A percentile compares a stretch with the other conserved stretches of the same genome.
These are phyloP conservation scores for Drosophila teissieri DNA, from an alignment of 1,140 invertebrate genomes.

Conservation along the genomic window DNA sequence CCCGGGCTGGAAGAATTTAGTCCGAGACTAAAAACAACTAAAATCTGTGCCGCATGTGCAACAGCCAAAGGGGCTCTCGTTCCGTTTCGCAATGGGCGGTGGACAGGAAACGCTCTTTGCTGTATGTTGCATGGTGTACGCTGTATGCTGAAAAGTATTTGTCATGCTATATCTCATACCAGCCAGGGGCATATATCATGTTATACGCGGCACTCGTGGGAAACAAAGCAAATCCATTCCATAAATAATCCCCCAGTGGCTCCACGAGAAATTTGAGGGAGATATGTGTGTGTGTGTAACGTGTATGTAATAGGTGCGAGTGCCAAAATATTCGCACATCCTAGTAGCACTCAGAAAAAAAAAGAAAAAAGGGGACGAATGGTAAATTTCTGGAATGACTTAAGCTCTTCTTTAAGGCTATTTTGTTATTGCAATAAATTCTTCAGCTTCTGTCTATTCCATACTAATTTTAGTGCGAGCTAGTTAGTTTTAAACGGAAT, in stretches of 20 bases:
- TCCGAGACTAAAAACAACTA: constrained; percentile 55
- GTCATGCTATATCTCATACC: constrained; percentile 52
- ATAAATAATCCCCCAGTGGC: constrained; percentile 34
- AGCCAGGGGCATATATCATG: constrained; percentile 41
- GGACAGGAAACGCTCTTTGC: constrained; percentile 42
- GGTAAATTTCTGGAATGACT: constrained; percentile 6
- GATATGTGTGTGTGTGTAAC: background rate
- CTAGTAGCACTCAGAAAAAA: background rate
- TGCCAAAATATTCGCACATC: constrained; percentile 32
- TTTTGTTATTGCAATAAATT: too few relatives aligned
- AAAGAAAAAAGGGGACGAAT: too few relatives aligned
- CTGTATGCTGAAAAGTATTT: constrained; percentile 54
- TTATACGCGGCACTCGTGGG: constrained; percentile 37
- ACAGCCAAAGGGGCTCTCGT: constrained; percentile 35
- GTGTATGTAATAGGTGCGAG: background rate
- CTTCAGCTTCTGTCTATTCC: background rate
- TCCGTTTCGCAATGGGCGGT: constrained; percentile 11
- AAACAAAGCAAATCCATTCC: constrained; percentile 51
- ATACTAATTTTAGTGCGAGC: background rate
- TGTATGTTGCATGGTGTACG: constrained; percentile 28
- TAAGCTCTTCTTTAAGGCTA: constrained; percentile 9
- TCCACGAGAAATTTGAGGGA: background rate
- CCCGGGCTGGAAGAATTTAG: constrained; percentile 39
- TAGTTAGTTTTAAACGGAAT: background rate
- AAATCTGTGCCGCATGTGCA: constrained; percentile 56